Base-by-base conservation (phyloP, 2,888 invertebrate genomes). In the Dioctria rufipes region DNA sequence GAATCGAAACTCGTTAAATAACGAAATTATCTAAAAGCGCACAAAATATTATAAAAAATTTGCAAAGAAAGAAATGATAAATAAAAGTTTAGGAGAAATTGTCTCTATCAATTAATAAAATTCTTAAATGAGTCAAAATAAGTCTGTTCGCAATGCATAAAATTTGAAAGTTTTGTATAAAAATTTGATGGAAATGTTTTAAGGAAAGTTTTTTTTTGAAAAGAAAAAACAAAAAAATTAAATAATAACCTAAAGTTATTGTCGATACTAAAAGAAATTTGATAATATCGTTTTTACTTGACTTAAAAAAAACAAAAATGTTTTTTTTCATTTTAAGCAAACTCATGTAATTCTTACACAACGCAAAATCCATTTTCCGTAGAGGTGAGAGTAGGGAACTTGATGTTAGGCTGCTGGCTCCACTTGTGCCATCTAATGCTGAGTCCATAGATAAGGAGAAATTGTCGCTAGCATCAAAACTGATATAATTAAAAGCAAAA, bases 361-460 rank as follows among this genome's bases (percentile, higher is more conserved):
- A 91, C 82, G 95, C 94, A 88, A 95, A 93, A 87, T 96, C 95
- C 94, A 95, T 95, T 88, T 94, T 94, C 84, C 95, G 91, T 84
- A 91, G 88, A 83, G 92, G 92, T 81, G 92, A 92, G 80, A 91
- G 89, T 25, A 89, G 83, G 1, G 88, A 88, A 83, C 87, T 88
- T 77, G 86, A 85, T 79, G 84, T 83, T 81, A 73, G 66, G 58
- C 80, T 81, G n/a, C 46, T 69, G 4, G 51, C 82, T 71, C 82
- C 83, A 80, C 88, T 84, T 80, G 80, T 83, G 65, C 82, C 88
- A 43, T 87, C 84, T 83, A 88, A 83, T 39, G 90, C 89, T 49
- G 89, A 90, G 80, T 92, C 91, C 67, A 87, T 85, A 4, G 87
- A 86, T 83, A 86, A 77, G 40, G 89, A 88, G 63, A 89, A 90